phyloP scores from a whole-genome alignment of 2,797 vertebrate species.

The Setipinna tenuifilis region DNA sequence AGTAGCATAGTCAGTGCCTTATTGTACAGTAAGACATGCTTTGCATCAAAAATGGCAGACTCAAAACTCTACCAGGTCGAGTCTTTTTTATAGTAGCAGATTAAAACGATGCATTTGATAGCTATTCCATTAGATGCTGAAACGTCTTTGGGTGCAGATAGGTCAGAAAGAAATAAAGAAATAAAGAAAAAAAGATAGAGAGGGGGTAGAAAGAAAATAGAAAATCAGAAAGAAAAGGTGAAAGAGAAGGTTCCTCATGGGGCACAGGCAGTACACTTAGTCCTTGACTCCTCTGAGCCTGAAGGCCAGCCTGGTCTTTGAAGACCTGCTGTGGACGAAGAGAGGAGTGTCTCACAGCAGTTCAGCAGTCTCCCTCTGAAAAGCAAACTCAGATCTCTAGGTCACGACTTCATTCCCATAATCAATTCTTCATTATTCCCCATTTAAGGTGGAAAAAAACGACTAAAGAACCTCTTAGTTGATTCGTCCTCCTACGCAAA shows the following conservation, averaged over 20 bases:
- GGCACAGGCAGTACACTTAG: not conserved
- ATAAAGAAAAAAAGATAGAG: not conserved
- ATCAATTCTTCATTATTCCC: slow-evolving; percentile 1
- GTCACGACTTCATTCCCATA: not conserved
- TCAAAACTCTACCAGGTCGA: not conserved
- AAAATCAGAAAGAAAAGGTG: not conserved
- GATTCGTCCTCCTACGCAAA: not conserved
- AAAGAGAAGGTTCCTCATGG: not conserved
- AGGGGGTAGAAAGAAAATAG: not conserved
- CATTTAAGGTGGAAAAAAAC: not conserved
- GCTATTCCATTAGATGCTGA: not conserved
- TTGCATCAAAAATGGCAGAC: not conserved
- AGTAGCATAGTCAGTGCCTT: not conserved
- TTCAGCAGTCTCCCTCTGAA: not conserved
- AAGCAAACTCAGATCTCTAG: not conserved
- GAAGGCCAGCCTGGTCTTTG: not conserved
- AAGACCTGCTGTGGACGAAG: not conserved
- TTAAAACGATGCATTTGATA: not conserved
- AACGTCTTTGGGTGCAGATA: too few species aligned
- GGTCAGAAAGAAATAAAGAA: not conserved
- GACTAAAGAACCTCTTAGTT: not conserved
- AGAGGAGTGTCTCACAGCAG: not conserved
- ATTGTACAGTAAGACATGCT: not conserved
- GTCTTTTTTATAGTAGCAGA: not conserved
- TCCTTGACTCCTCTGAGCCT: not conserved